Base-by-base conservation (phyloP, 2,113 vertebrate genomes). In the Xenopus borealis region DNA sequence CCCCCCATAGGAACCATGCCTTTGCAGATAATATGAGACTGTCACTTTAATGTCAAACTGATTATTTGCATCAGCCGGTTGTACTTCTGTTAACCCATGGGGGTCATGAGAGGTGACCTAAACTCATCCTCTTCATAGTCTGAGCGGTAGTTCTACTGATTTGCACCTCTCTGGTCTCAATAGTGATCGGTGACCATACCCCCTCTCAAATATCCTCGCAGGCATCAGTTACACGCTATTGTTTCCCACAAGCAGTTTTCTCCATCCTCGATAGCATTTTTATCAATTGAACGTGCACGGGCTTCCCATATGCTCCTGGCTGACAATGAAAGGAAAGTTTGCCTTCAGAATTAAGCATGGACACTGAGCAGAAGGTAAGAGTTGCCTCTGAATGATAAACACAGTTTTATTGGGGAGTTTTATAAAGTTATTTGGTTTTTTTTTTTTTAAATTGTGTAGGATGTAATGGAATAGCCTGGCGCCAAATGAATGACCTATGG, bases 181-280 rank as follows among this genome's bases (percentile, higher is more conserved):
- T 75, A 46, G 72, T 40, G 45, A 68, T 55, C 12, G 27, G 72
- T 40, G 44, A 62, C 53, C 13, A 3, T 27, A 5, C n/a, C 3
- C 7, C 20, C 64, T 68, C 68, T 75, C 66, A 20, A 18, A 19
- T 75, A 66, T 69, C 72, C 14, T 17, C 12, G 55, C 3, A 3
- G 19, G 65, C 20, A 45, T 75, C 72, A 12, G 57, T 75, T 75
- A 62, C 65, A 75, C 2, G 33, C n/a, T 69, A 62, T 75, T 27
- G 4, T 23, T 75, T 75, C 11, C 58, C 16, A 11, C 23, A 14
- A 50, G 20, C 57, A 10, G 62, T 1, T 10, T 16, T 30, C 0
- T 75, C 45, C 20, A 20, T 3, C 33, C 16, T 27, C 47, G 17
- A 13, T 20, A 27, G 55, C 17, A 55, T 30, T n/a, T 47, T 16